Evolutionary conservation across 2,797 vertebrate genomes (phyloP), one percentile per base, ranked within the genome.

Genomic region (Notolabrus celidotus): DNA sequence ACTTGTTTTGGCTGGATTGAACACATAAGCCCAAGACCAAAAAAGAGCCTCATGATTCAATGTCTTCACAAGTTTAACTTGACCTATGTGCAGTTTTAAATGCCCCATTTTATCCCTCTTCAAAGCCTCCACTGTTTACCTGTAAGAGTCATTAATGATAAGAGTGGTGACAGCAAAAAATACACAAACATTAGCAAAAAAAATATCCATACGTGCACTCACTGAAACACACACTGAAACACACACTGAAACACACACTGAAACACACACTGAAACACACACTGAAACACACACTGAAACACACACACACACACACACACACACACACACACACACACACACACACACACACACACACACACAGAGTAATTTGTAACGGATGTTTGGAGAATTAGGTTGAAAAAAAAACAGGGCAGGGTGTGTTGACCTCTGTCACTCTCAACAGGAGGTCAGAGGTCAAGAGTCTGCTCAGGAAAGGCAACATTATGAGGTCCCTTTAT

Each of bases 301-400:
- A 25, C 64, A 25, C 23, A 43, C 17, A 57, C 23, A 50, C 59
- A 17, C 19, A 39, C 33, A 46, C 29, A 38, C 54, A 51, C 20
- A 55, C 39, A 2, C n/a, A n/a, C n/a, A n/a, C n/a, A 61, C 10
- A 41, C 12, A 16, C 10, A 23, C 16, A 20, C 33, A 41, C 45
- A 25, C 64, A 25, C 23, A 43, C 17, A 57, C 23, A 50, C 59
- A 17, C 19, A 39, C 33, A 46, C 29, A 38, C 54, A 51, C 20
- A 55, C 39, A 2, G 20, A 7, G 63, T 68, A 57, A 72, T 81
- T 65, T 69, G 42, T 43, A 51, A 36, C 23, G 79, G 77, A 87
- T 84, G 86, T 84, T 88, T 88, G 67, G 84, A 86, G 64, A 80
- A 71, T 47, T 11, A 58, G 60, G 27, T 27, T 31, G 29, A 84